Base-by-base conservation (phyloP, 2,888 invertebrate genomes). In the Megamerina dolium region DNA sequence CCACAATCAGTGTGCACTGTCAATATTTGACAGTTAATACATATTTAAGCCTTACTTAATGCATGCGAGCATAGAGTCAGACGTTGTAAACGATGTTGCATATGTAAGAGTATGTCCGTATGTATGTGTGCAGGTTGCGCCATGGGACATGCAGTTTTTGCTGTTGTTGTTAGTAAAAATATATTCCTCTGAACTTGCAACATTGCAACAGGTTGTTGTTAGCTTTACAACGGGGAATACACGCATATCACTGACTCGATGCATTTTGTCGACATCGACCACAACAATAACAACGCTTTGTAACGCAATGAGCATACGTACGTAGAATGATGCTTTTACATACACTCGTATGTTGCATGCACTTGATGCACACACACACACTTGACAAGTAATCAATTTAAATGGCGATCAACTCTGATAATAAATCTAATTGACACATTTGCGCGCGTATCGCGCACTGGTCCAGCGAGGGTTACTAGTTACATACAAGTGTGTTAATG, bases 381-480 rank as follows among this genome's bases (percentile, higher is more conserved):
- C 6, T 48, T 43, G 55, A 57, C 58, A 54, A 50, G 54, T 48
- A 53, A 58, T 58, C 58, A 50, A 52, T 49, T 59, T n/a, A n/a
- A 57, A 59, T 58, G 53, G 58, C 55, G 56, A 55, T 56, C 56
- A 52, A 56, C 54, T n/a, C n/a, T 63, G 68, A 67, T 68, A 68
- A 68, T 68, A 68, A 68, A 68, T 68, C 67, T 68, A 68, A 68
- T 68, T 68, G 68, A 68, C 67, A 68, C 68, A 66, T 68, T 65
- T 65, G 62, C 60, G 56, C 49, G 48, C 48, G 32, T 44, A 37
- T 43, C 43, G 37, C 26, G 37, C 37, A 43, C 26, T 17, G 23
- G 10, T 23, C 23, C 6, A 23, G 23, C n/a, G n/a, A n/a, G n/a
- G n/a, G n/a, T n/a, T n/a, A n/a, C n/a, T n/a, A n/a, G n/a, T n/a